Evolutionary conservation across 2,797 vertebrate species (phyloP), one percentile per base, ranked within the genome.

Genomic region (Lophotriccus pileatus): DNA sequence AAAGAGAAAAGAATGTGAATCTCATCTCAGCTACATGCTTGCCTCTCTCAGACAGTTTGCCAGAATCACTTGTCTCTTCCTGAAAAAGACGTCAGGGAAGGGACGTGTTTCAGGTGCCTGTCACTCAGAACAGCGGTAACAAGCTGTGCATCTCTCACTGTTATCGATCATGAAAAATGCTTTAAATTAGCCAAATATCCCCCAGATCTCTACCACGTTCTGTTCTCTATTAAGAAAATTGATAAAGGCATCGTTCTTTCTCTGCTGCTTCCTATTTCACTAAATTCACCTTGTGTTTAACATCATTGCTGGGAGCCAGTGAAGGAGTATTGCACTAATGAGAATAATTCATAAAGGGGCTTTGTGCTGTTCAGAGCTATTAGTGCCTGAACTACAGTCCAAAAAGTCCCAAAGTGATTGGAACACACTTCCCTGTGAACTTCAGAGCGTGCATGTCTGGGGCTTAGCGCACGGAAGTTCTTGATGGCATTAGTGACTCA

Each of bases 401-500:
- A 52, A 12, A 30, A 52, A 12, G n/a, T 88, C 66, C 69, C 13
- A 4, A 68, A 62, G 68, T 21, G 50, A 25, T 47, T 77, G 69
- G 60, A 67, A 60, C 16, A 36, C 16, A 3, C 27, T 76, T 89
- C 16, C 60, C 30, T 1, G 0, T 44, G 70, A 82, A 67, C 47
- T 69, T 84, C 24, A 25, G 46, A 39, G 53, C 4, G 19, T 49
- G 12, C 15, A 15, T 10, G 52, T 69, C 83, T 89, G 84, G 62
- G 21, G 22, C 58, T 94, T 70, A 80, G 62, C 25, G 3, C 87
- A 46, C 15, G 77, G 84, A 66, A 83, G 93, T 75, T 95, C 94
- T 95, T 93, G 88, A 93, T 93, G 85, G 81, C 80, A 66, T 88
- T 66, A 95, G 86, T 91, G 91, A 77, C 79, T 70, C 64, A 91